Conservation (phyloP, 2,113 vertebrate genomes). For the Poecilia latipinna region DNA sequence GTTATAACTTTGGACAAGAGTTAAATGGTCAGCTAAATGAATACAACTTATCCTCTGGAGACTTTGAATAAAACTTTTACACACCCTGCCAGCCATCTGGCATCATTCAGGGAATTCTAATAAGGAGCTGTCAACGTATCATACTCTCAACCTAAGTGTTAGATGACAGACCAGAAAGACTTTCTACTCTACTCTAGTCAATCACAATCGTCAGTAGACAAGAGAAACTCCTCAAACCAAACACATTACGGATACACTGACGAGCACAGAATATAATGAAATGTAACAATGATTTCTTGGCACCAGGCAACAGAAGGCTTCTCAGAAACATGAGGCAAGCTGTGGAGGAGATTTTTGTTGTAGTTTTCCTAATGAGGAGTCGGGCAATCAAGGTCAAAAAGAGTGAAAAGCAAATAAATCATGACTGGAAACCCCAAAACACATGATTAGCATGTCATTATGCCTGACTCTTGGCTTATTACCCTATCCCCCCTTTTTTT, state of each 20-base stretch:
- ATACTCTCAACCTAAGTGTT: slow-evolving; percentile 4
- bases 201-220: not conserved
- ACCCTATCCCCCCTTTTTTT: not conserved
- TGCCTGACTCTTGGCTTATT: slow-evolving; percentile 31
- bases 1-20: slow-evolving; percentile 15
- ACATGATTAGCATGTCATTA: slow-evolving; percentile 60
- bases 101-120: slow-evolving; percentile 22
- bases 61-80: slow-evolving; percentile 23
- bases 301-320: slow-evolving; percentile 14
- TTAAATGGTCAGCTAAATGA: slow-evolving; percentile 13
- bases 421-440: slow-evolving; percentile 46
- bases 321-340: slow-evolving; percentile 30
- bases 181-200: not conserved
- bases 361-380: slow-evolving; percentile 50
- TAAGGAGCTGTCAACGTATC: slow-evolving; percentile 3
- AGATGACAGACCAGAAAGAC: slow-evolving; percentile 13
- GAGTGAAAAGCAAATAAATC: slow-evolving; percentile 6
- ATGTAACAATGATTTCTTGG: slow-evolving; percentile 20
- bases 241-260: slow-evolving; percentile 1
- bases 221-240: slow-evolving; percentile 13
- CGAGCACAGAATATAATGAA: not conserved
- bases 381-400: slow-evolving; percentile 13
- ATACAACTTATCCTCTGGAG: slow-evolving; percentile 22
- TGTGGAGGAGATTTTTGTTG: slow-evolving; percentile 45
- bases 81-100: slow-evolving; percentile 16